Evolutionary conservation across 2,888 invertebrate species (phyloP), one percentile per base, ranked within the genome.

Genomic region (Pollenia amentaria): DNA sequence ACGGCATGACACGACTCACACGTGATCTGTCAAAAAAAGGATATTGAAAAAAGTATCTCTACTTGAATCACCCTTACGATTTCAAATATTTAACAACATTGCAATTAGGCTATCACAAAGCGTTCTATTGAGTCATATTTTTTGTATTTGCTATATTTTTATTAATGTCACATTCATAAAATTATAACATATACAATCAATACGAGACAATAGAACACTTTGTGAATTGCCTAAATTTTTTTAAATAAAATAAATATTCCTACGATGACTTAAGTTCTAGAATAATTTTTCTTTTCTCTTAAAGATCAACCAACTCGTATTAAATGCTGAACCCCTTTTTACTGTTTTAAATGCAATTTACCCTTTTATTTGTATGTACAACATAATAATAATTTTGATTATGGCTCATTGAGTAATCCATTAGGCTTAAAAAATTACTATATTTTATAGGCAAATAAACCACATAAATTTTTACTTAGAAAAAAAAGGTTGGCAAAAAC

Each of bases 391-490:
- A 84, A 80, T 76, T 80, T 65, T 48, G n/a, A 51, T 21, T 46
- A 87, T 67, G 87, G 72, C 87, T 80, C 87, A 87, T 87, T 87
- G 84, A 42, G 83, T 80, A 84, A 73, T 80, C 65, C 65, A 87
- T 87, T 84, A 80, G 75, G 87, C 87, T 84, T 80, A 83, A 80
- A 86, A 80, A 73, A 62, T 78, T n/a, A 21, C 65, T 42, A 18
- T 79, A 76, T 76, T 67, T 65, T 79, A 64, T 70, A 46, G 29
- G n/a, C 72, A 81, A 65, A 67, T 48, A 51, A 57, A 67, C 16
- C 38, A 18, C 51, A 82, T 60, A 70, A 62, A 76, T 67, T 60
- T 14, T 64, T 16, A 2, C 29, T 40, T 18, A 67, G 69, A 29
- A 55, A 48, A 16, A 21, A 0, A 12, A 38, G 40, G 6, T 51